These are phyloP conservation scores for Pogonomyrmex barbatus DNA, from an alignment of 1,140 invertebrate species.

Conservation along the genomic window DNA sequence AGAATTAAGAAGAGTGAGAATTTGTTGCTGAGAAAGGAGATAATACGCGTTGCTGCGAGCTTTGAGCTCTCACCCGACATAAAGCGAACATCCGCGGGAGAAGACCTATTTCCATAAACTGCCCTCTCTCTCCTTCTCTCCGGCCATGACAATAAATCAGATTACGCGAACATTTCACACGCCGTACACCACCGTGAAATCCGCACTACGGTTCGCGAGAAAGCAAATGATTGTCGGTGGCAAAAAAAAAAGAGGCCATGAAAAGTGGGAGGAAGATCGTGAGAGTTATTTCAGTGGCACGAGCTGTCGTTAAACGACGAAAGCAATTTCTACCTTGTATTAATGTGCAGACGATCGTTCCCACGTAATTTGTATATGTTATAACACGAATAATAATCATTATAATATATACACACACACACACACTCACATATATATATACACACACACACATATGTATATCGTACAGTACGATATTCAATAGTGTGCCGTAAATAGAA, in stretches of 20 bases:
- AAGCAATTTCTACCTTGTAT: slow-evolving; percentile 23
- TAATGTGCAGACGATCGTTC: slow-evolving; percentile 23
- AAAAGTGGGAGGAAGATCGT: not conserved
- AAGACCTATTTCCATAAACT: slow-evolving; percentile 51
- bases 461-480: not conserved
- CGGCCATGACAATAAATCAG: slow-evolving; percentile 65
- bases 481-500: slow-evolving; percentile 10
- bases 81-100: slow-evolving; percentile 15
- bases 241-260: slow-evolving; percentile 7
- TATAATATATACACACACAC: not conserved
- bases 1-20: slow-evolving; percentile 21
- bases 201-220: slow-evolving; percentile 33
- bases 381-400: slow-evolving; percentile 38
- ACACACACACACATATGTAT: not conserved
- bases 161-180: slow-evolving; percentile 70
- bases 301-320: slow-evolving; percentile 38
- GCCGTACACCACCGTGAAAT: slow-evolving; percentile 56
- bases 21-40: not conserved
- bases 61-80: not conserved
- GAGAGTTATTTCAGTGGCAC: slow-evolving; percentile 16
- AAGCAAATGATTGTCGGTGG: slow-evolving; percentile 30
- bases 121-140: slow-evolving; percentile 2
- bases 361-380: slow-evolving; percentile 14
- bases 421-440: not conserved
- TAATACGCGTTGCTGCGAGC: slow-evolving; percentile 19